These are phyloP conservation scores for Rhynchomys soricoides DNA, from an alignment of 2,113 vertebrate species.

Conservation along the genomic window DNA sequence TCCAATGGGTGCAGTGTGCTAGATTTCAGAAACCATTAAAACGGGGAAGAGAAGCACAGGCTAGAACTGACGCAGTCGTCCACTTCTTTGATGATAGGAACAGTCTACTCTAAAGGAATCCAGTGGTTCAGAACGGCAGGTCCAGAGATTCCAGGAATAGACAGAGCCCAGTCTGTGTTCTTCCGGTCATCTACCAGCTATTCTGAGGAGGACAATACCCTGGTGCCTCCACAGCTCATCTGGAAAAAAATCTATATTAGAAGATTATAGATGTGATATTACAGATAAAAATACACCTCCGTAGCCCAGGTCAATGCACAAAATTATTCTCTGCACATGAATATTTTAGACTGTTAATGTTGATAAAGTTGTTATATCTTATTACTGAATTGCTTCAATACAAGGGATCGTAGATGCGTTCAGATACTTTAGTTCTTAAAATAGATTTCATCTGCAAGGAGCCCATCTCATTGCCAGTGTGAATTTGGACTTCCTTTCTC, in stretches of 20 bases:
- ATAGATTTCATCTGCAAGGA: background rate
- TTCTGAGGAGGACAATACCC: background rate
- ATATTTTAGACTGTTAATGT: background rate
- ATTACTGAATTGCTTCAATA: background rate
- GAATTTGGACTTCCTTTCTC: background rate
- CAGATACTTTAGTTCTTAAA: background rate
- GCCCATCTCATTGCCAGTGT: background rate
- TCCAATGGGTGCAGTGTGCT: background rate
- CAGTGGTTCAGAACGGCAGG: background rate
- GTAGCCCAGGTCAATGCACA: background rate
- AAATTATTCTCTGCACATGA: slow-evolving; percentile 40
- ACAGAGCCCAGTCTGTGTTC: background rate
- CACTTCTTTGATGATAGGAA: slow-evolving; percentile 13
- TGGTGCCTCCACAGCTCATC: background rate
- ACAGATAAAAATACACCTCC: slow-evolving; percentile 19
- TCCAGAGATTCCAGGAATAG: background rate
- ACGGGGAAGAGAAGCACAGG: background rate
- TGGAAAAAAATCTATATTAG: slow-evolving; percentile 26
- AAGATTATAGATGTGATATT: background rate
- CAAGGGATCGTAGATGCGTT: background rate
- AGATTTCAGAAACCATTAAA: slow-evolving; percentile 48
- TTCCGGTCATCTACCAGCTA: background rate
- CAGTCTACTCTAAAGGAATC: slow-evolving; percentile 9
- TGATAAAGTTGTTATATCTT: background rate
- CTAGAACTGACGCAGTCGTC: slow-evolving; percentile 47